Evolutionary conservation across 1,140 invertebrate species (phyloP), one percentile per base, ranked within the genome.

Genomic region (Scylla paramamosain): DNA sequence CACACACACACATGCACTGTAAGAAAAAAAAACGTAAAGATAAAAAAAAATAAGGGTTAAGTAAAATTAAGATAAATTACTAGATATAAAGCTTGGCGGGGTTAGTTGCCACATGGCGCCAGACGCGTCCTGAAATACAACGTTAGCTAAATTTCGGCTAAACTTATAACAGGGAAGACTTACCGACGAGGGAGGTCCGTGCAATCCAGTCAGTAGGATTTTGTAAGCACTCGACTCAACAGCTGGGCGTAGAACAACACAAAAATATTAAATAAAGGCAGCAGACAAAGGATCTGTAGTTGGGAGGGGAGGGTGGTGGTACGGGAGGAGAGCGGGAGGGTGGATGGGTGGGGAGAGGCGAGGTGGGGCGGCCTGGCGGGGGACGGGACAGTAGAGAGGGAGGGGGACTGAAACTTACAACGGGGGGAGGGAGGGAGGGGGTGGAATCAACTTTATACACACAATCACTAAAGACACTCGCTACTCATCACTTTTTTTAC

Each of bases 201-300:
- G 90, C 90, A 77, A 91, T 91, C 90, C 90, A 91, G 90, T 59
- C 90, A 91, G 90, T 32, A 39, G 90, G 89, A 77, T 32, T 59
- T 91, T 91, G 52, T 77, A 16, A 77, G 48, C 90, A 67, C 90
- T 59, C 59, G 89, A 29, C 46, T 91, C 59, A 91, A 91, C 48
- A 91, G 89, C 89, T 91, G 89, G 59, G 48, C 89, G 46, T n/a
- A 31, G 89, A 59, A 20, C 28, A 31, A 91, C 28, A 29, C 28
- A 91, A 91, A 77, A 45, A 39, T 87, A 39, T 46, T 91, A 91
- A 77, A 91, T 77, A 91, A 32, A 32, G 52, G 14, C 20, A 39
- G 12, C 20, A 48, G 90, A 91, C 90, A 91, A 91, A 91, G 90
- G 90, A 77, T 59, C 67, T 25, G 90, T 91, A 59, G 89, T 4